Evolutionary conservation across 2,888 invertebrate genomes (phyloP), one percentile per base, ranked within the genome.

Genomic region (Cerceris rybyensis): DNA sequence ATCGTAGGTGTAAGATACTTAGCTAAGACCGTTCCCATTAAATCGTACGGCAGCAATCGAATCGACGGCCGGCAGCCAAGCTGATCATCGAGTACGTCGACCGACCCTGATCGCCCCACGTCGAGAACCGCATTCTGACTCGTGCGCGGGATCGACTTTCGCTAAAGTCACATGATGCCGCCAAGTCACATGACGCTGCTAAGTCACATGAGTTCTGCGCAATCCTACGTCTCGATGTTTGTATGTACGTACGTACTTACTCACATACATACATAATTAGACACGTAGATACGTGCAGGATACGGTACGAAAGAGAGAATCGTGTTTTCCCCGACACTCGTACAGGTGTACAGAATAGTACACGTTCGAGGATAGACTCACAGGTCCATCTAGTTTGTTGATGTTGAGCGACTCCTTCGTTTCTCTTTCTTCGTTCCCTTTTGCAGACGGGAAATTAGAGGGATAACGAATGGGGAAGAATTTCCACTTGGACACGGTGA

Each of bases 101-200:
- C 79, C 84, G 88, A 88, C 86, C 86, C 87, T 88, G 86, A 87
- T 88, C 81, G 71, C 67, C 79, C 71, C 68, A 61, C 74, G 70
- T 81, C 69, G 79, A 70, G 78, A 80, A 72, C 80, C 78, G 75
- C 83, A 87, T 87, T 87, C 87, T 88, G 85, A 78, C 80, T 84
- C 82, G 74, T 55, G 72, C 69, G 73, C 79, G 81, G 77, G 82
- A 88, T 89, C 88, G 83, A 89, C 88, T 89, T 89, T 89, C 89
- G 87, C 89, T 78, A 17, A 69, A 76, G 68, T 76, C 75, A 75
- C 75, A 75, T 72, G 75, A 75, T 16, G 76, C 46, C 11, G 76
- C 46, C 11, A 68, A 76, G 68, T 76, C 75, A 75, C 75, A 75
- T 73, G 75, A 73, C 39, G 76, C 64, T 17, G 76, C 64, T 82